Percentiles rank a stretch among this genome's conserved stretches.
Conservation (phyloP, 2,113 vertebrate genomes). For the Polypterus bichir region DNA sequence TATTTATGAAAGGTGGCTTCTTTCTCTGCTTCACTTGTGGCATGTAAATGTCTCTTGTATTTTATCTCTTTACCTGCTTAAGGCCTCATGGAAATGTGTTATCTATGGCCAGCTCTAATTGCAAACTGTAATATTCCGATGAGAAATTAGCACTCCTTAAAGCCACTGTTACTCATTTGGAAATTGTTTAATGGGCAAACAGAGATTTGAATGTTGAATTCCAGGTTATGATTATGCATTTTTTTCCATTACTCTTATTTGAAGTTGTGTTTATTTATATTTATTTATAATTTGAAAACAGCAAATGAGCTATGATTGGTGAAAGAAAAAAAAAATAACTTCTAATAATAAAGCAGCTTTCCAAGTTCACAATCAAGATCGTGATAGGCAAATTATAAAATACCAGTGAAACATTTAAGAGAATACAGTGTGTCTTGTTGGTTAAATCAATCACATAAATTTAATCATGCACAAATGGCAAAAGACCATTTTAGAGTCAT, state of each 20-base stretch:
- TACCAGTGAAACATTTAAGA: no score
- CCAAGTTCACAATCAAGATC: no score
- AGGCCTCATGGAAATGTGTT: slow-evolving; percentile 33
- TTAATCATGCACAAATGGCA: no score
- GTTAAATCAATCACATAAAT: no score
- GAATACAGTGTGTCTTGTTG: no score
- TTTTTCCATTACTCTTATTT: background rate
- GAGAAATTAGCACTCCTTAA: slow-evolving; percentile 15
- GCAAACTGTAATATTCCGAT: slow-evolving; percentile 8
- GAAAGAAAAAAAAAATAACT: no score
- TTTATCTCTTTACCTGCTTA: slow-evolving; percentile 49
- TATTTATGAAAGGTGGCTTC: slow-evolving; percentile 29
- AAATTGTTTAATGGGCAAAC: slow-evolving; percentile 2
- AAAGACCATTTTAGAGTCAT: no score
- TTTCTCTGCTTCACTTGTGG: slow-evolving; percentile 40
- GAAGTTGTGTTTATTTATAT: background rate
- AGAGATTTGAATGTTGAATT: slow-evolving; percentile 3
- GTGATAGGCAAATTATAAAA: no score
- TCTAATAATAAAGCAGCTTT: no score
- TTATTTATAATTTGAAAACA: slow-evolving; percentile 5
- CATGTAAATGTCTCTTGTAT: slow-evolving; percentile 36
- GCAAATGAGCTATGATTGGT: background rate
- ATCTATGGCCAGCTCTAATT: slow-evolving; percentile 3
- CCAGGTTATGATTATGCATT: background rate
- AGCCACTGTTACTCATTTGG: slow-evolving; percentile 7